phyloP scores from a whole-genome alignment of 1,140 invertebrate species.

The Globodera rostochiensis region DNA sequence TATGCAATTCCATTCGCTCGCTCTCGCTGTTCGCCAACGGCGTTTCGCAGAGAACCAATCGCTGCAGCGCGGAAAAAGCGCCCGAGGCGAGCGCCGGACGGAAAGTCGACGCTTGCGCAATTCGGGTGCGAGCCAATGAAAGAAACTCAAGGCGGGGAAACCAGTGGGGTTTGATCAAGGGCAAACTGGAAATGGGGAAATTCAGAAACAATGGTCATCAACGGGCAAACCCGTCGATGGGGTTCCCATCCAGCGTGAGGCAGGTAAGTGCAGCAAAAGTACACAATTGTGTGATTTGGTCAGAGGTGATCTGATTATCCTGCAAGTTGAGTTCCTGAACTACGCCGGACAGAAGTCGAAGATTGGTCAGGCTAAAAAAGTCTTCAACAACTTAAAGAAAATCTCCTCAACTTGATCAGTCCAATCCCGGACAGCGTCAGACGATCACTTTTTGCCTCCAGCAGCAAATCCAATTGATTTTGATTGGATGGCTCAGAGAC shows the following conservation, averaged over 20 bases:
- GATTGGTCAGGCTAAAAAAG: constrained; percentile 19
- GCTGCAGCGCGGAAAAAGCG: constrained; percentile 2
- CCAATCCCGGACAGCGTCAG: constrained; percentile 16
- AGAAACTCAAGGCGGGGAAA: constrained; percentile 27
- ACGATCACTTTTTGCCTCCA: neutral
- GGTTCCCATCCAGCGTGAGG: constrained; percentile 32
- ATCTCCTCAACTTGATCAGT: constrained; percentile 17
- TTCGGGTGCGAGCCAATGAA: constrained; percentile 18
- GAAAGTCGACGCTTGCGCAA: neutral
- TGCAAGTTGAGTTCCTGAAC: constrained; percentile 16
- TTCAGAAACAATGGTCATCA: neutral
- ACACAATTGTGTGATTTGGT: constrained; percentile 8
- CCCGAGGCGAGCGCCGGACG: neutral
- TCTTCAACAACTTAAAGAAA: neutral
- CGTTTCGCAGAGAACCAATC: constrained; percentile 11
- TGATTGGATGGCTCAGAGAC: neutral
- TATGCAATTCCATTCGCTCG: neutral
- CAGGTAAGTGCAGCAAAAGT: constrained; percentile 11
- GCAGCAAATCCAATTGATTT: constrained; percentile 21
- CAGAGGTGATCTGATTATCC: neutral
- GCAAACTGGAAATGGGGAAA: neutral
- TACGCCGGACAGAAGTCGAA: constrained; percentile 11
- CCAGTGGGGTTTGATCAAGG: neutral
- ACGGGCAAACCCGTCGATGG: constrained; percentile 4
- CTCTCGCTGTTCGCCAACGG: neutral